Percentiles rank a stretch among this genome's conserved stretches.
Evolutionary conservation across 2,797 vertebrate genomes (phyloP).

Genomic region (Lithobates sylvaticus): DNA sequence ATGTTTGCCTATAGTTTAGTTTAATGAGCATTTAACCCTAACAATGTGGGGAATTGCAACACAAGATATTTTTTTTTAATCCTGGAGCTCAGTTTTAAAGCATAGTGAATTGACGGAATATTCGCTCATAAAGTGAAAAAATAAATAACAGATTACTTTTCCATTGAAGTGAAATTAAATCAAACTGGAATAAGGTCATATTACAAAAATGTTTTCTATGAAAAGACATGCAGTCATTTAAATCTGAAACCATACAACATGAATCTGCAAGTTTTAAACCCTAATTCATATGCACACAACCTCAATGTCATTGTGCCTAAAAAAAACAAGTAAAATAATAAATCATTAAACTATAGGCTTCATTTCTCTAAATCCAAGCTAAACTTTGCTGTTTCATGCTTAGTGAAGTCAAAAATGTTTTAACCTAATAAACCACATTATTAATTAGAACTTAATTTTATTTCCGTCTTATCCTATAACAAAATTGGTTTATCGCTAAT

Average conservation of each 20-base stretch:
- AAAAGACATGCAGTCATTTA: too few relatives aligned
- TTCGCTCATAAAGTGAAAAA: too few relatives aligned
- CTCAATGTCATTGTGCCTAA: not conserved
- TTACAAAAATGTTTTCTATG: too few relatives aligned
- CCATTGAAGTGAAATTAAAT: too few relatives aligned
- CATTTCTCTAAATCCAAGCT: slow-evolving; percentile 30
- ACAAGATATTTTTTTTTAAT: too few relatives aligned
- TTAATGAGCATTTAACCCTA: too few relatives aligned
- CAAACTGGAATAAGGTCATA: too few relatives aligned
- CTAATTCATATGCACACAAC: not conserved
- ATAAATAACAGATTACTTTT: too few relatives aligned
- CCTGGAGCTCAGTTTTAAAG: too few relatives aligned
- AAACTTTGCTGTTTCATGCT: slow-evolving; percentile 31
- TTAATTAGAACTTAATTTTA: slow-evolving; percentile 54
- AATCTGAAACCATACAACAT: not conserved
- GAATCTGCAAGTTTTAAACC: not conserved
- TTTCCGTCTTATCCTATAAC: slow-evolving; percentile 48
- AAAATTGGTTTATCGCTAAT: slow-evolving; percentile 54
- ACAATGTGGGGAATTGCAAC: too few relatives aligned
- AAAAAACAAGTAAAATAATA: not conserved
- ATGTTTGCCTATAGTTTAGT: too few relatives aligned
- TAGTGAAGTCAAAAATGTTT: slow-evolving; percentile 37
- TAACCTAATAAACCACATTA: slow-evolving; percentile 50
- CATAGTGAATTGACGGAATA: too few relatives aligned
- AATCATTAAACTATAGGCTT: slow-evolving; percentile 10